A percentile compares a stretch with the other conserved stretches of the same genome.
Evolutionary conservation across 2,888 invertebrate genomes (phyloP).

Genomic region (Melanotus villosus): DNA sequence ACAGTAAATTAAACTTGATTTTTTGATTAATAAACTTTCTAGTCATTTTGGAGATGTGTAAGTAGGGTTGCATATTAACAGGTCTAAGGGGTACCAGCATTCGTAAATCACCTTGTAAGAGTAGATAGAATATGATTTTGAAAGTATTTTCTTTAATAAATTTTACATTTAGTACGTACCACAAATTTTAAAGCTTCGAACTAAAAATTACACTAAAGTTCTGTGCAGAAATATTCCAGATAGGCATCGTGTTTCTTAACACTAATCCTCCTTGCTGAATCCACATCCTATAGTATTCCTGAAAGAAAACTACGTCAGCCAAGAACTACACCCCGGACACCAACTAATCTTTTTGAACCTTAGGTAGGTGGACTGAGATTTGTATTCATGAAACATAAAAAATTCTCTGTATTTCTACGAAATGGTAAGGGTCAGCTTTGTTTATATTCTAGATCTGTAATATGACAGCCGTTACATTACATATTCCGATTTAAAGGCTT

Average conservation of each 20-base stretch:
- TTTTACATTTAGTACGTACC: too few relatives aligned
- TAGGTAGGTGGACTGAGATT: constrained; percentile 31
- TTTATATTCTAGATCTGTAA: neutral
- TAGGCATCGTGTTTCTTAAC: neutral
- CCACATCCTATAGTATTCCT: constrained; percentile 11
- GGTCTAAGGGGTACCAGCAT: too few relatives aligned
- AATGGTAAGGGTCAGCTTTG: constrained; percentile 3
- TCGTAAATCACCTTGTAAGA: too few relatives aligned
- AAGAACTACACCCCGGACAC: constrained; percentile 30
- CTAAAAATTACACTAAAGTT: too few relatives aligned
- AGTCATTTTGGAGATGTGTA: too few relatives aligned
- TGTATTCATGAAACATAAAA: constrained; percentile 30
- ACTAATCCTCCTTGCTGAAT: constrained; percentile 16
- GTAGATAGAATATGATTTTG: too few relatives aligned
- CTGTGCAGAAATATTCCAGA: too few relatives aligned
- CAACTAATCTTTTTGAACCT: constrained; percentile 29
- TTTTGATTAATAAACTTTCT: too few relatives aligned
- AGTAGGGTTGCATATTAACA: too few relatives aligned
- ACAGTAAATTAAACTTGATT: too few relatives aligned
- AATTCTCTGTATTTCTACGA: constrained; percentile 13
- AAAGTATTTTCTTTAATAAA: too few relatives aligned
- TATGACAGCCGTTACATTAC: neutral
- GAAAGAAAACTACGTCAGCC: constrained; percentile 20
- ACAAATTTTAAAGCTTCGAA: too few relatives aligned
- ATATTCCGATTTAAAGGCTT: neutral